Conservation (phyloP, 2,113 vertebrate genomes). For the Potamarius usumacintae region DNA sequence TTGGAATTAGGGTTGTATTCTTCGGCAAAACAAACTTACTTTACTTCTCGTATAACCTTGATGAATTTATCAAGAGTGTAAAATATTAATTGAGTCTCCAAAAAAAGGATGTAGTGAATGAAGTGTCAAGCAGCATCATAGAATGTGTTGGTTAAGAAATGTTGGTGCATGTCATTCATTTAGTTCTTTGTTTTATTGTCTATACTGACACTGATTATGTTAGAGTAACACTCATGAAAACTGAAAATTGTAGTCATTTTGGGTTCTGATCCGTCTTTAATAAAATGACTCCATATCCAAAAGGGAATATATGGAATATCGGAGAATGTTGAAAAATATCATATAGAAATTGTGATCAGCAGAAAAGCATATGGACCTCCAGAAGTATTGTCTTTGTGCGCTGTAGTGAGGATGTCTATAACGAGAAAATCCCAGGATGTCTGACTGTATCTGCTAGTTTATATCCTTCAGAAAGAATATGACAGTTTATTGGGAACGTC, state of each 20-base stretch:
- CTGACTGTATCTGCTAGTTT: neutral
- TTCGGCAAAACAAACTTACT: neutral
- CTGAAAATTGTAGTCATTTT: no score
- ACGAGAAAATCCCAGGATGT: neutral
- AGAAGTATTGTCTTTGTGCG: neutral
- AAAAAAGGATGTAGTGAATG: neutral
- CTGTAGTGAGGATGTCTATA: neutral
- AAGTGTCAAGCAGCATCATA: neutral
- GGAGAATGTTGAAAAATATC: neutral
- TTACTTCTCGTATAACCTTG: neutral
- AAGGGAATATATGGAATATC: neutral
- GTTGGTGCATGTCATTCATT: no score
- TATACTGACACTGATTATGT: neutral
- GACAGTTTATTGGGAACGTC: neutral
- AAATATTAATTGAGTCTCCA: neutral
- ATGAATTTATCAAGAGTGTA: neutral
- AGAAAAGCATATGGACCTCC: neutral
- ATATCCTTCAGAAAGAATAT: neutral
- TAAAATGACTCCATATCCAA: neutral
- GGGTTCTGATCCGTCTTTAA: neutral
- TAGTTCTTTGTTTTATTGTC: neutral
- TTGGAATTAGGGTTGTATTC: no score
- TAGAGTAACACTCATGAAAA: neutral
- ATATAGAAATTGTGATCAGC: neutral
- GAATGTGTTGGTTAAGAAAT: neutral